Percentiles rank a stretch among this genome's conserved stretches.
Conservation (phyloP, 2,113 vertebrate species). For the Ifrita kowaldi region DNA sequence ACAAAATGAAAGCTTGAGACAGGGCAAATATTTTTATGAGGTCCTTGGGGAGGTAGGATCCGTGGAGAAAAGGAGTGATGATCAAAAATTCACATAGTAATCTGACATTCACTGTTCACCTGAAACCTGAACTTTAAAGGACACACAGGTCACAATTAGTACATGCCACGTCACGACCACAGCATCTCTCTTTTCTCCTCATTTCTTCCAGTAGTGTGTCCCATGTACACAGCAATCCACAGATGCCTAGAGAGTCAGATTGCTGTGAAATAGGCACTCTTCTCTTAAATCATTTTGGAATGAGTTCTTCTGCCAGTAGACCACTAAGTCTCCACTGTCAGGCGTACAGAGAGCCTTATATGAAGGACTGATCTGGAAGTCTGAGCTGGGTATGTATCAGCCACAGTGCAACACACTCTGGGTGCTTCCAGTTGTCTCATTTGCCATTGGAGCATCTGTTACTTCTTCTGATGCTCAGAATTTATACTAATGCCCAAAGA, state of each 20-base stretch:
- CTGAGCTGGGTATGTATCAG: not conserved
- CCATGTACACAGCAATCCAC: not conserved
- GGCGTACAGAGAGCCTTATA: not conserved
- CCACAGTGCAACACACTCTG: not conserved
- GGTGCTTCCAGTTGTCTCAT: not conserved
- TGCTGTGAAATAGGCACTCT: not conserved
- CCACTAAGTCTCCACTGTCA: not conserved
- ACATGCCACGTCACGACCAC: not conserved
- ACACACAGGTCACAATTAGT: not conserved
- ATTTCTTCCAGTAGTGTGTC: not conserved
- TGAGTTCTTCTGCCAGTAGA: not conserved
- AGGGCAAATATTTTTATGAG: constrained; percentile 50
- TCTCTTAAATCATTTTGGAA: not conserved
- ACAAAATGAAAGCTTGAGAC: constrained; percentile 27
- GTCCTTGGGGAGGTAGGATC: not conserved
- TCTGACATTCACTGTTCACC: constrained; percentile 14
- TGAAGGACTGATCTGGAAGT: not conserved
- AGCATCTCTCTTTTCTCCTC: not conserved
- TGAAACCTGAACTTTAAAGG: constrained; percentile 27
- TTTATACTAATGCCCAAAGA: not conserved
- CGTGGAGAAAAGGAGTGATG: constrained; percentile 4
- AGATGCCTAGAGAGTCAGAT: not conserved
- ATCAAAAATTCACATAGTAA: constrained; percentile 28
- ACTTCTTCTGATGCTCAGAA: not conserved
- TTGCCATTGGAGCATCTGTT: not conserved